Percentiles rank a stretch among this genome's conserved stretches.
phyloP scores from a whole-genome alignment of 2,797 vertebrate genomes.

The Neostethus bicornis region DNA sequence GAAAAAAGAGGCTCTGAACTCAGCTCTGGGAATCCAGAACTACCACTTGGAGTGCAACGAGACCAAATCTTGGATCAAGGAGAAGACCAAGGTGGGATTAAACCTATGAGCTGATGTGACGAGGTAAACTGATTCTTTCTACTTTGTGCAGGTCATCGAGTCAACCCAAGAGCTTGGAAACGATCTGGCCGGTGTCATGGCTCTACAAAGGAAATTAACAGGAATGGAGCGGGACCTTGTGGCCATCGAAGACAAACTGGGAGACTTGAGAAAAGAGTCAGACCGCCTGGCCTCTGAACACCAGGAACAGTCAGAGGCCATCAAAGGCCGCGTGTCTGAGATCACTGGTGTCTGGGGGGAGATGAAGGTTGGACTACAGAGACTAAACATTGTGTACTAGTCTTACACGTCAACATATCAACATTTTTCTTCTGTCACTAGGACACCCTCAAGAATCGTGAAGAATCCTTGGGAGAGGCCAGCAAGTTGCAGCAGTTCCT shows the following conservation, averaged over 20 bases:
- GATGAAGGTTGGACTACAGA: conserved; percentile 89
- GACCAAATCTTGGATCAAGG: conserved; percentile 99
- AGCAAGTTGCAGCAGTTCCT: conserved; percentile 98
- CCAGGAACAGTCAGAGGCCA: conserved; percentile 92
- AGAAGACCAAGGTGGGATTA: conserved; percentile 99
- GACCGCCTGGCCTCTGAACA: conserved; percentile 90
- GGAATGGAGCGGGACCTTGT: conserved; percentile 97
- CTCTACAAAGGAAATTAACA: conserved; percentile 95
- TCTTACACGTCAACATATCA: too few species aligned
- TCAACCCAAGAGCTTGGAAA: conserved; percentile 98
- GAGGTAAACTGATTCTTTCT: too few species aligned
- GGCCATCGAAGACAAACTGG: conserved; percentile 95
- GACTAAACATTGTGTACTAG: too few species aligned
- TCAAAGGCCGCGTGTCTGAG: conserved; percentile 88
- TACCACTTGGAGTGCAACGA: conserved; percentile 98
- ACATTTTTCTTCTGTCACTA: conserved; percentile 4
- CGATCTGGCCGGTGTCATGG: conserved; percentile 95
- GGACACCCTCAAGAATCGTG: conserved; percentile 91
- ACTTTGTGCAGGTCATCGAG: conserved; percentile 86
- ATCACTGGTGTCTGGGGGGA: conserved; percentile 94
- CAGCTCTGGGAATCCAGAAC: conserved; percentile 96
- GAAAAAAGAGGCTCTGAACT: conserved; percentile 94
- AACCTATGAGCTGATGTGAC: too few species aligned
- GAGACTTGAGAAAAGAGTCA: conserved; percentile 91
- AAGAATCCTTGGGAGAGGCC: conserved; percentile 95